Conservation (phyloP, 1,140 invertebrate species). For the Lepidostoma basale region DNA sequence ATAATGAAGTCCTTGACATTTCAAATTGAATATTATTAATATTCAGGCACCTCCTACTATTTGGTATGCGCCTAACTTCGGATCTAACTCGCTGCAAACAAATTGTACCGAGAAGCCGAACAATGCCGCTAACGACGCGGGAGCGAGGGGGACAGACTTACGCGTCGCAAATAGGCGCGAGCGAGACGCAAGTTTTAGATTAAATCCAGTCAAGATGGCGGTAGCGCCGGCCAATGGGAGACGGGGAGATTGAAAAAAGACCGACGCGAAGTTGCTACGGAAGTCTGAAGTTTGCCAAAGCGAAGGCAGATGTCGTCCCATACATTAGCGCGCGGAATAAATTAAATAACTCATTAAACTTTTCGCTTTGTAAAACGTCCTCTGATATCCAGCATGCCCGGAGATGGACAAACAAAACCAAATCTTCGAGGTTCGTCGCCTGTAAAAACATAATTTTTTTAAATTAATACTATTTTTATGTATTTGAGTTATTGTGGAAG, state of each 20-base stretch:
- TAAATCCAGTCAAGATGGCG: background rate
- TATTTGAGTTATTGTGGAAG: no score
- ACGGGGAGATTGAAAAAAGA: slow-evolving; percentile 13
- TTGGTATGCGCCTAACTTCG: background rate
- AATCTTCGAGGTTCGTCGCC: no score
- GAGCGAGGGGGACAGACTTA: background rate
- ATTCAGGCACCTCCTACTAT: background rate
- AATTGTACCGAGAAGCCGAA: background rate
- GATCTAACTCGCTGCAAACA: background rate
- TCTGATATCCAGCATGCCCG: no score
- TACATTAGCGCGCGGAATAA: background rate
- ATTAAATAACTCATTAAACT: slow-evolving; percentile 4
- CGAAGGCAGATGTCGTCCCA: slow-evolving; percentile 1
- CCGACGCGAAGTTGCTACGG: background rate
- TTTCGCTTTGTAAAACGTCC: background rate
- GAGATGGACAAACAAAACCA: no score
- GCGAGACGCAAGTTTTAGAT: background rate
- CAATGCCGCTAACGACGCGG: background rate
- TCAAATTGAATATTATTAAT: slow-evolving; percentile 7
- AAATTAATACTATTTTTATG: no score
- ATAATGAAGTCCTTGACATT: slow-evolving; percentile 9
- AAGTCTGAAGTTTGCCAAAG: slow-evolving; percentile 9
- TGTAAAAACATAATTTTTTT: no score
- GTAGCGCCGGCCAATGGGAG: slow-evolving; percentile 1
- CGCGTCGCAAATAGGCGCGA: background rate